phyloP scores from a whole-genome alignment of 2,797 vertebrate species.

The Mormyrus hasselquistii region DNA sequence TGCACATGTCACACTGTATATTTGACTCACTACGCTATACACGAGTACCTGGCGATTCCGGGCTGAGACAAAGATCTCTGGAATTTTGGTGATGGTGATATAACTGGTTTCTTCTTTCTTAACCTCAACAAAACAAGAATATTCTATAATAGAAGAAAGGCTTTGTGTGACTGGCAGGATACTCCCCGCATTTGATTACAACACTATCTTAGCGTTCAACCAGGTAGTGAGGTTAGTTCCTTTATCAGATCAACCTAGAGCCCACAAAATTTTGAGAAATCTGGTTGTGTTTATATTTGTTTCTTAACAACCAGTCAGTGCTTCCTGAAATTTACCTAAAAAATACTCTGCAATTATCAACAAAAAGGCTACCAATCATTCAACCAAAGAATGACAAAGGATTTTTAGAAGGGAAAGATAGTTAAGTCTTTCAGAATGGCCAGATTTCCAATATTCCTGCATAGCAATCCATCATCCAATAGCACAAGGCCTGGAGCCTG shows the following conservation, averaged over 20 bases:
- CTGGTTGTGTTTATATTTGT: background rate
- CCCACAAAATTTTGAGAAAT: background rate
- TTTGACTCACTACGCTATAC: background rate
- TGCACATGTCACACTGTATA: background rate
- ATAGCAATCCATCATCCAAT: background rate
- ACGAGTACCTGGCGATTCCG: background rate
- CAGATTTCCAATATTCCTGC: background rate
- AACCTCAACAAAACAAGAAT: background rate
- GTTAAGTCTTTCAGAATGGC: background rate
- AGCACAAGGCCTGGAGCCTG: background rate
- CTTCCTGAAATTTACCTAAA: background rate
- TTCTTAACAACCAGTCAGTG: background rate
- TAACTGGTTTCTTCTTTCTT: conserved; percentile 27
- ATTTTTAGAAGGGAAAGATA: background rate
- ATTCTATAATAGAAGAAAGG: background rate
- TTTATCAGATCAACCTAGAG: background rate
- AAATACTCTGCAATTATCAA: background rate
- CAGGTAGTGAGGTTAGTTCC: background rate
- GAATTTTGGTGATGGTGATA: conserved; percentile 38
- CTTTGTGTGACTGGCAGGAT: conserved; percentile 16
- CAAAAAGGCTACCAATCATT: background rate
- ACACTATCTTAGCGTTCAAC: background rate
- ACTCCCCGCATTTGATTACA: background rate
- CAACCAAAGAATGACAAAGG: background rate
- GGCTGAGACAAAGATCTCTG: conserved; percentile 23